These are phyloP conservation scores for Iselma pallidipennis DNA, from an alignment of 2,888 invertebrate genomes.

Conservation along the genomic window DNA sequence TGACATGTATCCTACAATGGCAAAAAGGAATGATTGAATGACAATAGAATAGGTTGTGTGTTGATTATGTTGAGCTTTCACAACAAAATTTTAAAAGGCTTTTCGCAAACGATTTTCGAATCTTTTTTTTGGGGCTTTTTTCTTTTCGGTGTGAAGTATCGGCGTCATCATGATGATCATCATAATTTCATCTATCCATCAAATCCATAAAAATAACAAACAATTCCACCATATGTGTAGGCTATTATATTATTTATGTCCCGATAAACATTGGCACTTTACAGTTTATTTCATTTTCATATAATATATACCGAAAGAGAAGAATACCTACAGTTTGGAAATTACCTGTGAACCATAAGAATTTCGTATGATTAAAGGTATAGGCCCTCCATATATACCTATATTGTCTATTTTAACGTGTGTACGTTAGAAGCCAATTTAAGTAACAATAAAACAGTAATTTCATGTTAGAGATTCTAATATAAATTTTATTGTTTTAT, in stretches of 20 bases:
- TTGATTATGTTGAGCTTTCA: neutral
- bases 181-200: neutral
- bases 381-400: neutral
- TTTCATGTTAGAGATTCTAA: slow-evolving; percentile 15
- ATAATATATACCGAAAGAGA: no score
- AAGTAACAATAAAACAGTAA: slow-evolving; percentile 6
- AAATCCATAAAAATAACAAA: neutral
- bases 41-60: slow-evolving; percentile 1
- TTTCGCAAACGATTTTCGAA: no score
- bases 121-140: no score
- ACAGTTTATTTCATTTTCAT: no score
- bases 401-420: neutral
- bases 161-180: neutral
- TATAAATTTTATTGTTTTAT: slow-evolving; percentile 27
- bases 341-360: no score
- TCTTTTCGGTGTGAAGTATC: no score
- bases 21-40: neutral
- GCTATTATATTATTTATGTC: neutral
- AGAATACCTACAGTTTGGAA: no score
- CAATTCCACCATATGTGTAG: no score
- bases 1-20: neutral
- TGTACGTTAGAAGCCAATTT: slow-evolving; percentile 1
- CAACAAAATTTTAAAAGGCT: neutral
- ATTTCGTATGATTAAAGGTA: no score
- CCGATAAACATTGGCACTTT: no score